Evolutionary conservation across 2,113 vertebrate species (phyloP).

Genomic region (Urocynchramus pylzowi): DNA sequence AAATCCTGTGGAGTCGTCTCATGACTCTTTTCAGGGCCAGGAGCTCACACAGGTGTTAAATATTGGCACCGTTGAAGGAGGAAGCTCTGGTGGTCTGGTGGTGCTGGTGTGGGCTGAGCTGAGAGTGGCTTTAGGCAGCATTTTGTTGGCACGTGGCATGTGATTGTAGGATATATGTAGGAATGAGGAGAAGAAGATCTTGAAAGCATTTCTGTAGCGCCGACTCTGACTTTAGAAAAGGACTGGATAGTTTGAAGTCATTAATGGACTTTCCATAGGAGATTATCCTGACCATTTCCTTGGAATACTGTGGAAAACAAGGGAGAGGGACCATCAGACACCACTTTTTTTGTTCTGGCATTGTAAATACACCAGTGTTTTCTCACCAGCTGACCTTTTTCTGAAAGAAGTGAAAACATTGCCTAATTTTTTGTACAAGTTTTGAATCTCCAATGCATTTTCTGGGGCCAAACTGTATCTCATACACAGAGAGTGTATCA

Average conservation of each 20-base stretch:
- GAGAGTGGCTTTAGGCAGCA: not conserved
- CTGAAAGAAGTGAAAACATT: not conserved
- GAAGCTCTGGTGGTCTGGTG: not conserved
- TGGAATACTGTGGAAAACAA: not conserved
- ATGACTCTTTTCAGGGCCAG: not conserved
- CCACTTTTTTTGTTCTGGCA: not conserved
- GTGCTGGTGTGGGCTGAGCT: accelerated
- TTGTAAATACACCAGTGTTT: not conserved
- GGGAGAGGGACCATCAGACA: not conserved
- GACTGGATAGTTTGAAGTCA: not conserved
- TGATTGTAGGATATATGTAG: not conserved
- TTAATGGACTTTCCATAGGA: not conserved
- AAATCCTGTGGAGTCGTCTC: not conserved
- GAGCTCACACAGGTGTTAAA: accelerated
- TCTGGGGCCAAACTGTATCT: not conserved
- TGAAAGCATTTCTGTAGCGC: not conserved
- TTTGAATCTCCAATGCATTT: not conserved
- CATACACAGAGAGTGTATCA: not conserved
- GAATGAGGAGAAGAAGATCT: not conserved
- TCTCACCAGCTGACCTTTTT: not conserved
- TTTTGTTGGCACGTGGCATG: not conserved
- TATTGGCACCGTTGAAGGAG: accelerated
- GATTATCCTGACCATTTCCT: not conserved
- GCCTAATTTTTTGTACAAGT: not conserved
- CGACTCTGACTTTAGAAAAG: not conserved